Evolutionary conservation across 2,888 invertebrate species (phyloP).

Genomic region (Apeira syringaria): DNA sequence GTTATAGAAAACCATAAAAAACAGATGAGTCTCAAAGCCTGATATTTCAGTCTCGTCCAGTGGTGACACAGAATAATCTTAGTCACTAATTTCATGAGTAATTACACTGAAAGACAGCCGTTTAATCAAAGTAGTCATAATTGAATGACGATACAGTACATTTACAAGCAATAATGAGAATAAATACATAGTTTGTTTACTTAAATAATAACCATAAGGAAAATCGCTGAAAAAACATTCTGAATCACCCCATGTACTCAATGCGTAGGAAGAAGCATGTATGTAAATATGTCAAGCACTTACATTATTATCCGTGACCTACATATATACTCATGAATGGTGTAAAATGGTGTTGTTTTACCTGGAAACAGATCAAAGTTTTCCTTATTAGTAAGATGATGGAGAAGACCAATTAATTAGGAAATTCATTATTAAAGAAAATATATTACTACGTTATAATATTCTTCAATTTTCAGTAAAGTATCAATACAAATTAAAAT

Average conservation of each 20-base stretch:
- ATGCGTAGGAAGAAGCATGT: constrained; percentile 3
- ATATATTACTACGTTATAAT: too few relatives aligned
- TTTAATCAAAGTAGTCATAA: constrained; percentile 18
- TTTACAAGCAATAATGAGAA: background rate
- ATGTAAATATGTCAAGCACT: too few relatives aligned
- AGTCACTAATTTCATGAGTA: constrained; percentile 10
- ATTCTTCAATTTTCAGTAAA: too few relatives aligned
- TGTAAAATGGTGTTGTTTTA: background rate
- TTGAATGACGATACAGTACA: constrained; percentile 11
- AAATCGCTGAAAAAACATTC: constrained; percentile 31
- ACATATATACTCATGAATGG: too few relatives aligned
- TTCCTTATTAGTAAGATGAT: too few relatives aligned
- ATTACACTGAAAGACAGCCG: constrained; percentile 2
- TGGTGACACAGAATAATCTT: constrained; percentile 11
- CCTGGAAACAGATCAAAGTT: background rate
- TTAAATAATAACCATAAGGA: constrained; percentile 31
- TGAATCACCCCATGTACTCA: too few relatives aligned
- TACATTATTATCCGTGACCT: too few relatives aligned
- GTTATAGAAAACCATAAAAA: too few relatives aligned
- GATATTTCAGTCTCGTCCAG: background rate
- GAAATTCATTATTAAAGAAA: too few relatives aligned
- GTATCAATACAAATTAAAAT: too few relatives aligned
- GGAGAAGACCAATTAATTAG: too few relatives aligned
- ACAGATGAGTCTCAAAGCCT: too few relatives aligned
- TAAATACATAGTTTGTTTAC: constrained; percentile 15